Percentiles rank a stretch among this genome's conserved stretches.
phyloP scores from a whole-genome alignment of 37 sponge, comb jelly and placozoan species.

The Corticium candelabrum region DNA sequence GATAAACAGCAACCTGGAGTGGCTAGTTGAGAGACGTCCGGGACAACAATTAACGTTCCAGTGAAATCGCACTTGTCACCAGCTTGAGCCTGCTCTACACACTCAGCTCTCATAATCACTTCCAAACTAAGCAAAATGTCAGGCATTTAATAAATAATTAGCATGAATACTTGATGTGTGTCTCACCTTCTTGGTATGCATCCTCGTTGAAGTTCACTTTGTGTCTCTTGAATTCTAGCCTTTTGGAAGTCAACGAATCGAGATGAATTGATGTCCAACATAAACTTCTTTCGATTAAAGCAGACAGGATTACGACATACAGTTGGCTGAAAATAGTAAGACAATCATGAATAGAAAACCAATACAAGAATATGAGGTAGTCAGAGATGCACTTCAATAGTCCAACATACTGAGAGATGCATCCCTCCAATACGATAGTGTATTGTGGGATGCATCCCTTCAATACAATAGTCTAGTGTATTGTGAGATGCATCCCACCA shows the following conservation, averaged over 20 bases:
- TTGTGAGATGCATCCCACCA: too few relatives aligned
- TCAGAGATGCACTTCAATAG: too few relatives aligned
- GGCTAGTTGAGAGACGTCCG: constrained; percentile 79
- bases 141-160: background rate
- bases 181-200: constrained; percentile 79
- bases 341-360: too few relatives aligned
- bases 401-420: too few relatives aligned
- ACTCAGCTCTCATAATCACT: constrained; percentile 82
- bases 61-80: constrained; percentile 98
- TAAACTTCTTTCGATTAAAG: constrained; percentile 73
- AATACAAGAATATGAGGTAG: too few relatives aligned
- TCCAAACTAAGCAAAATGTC: constrained; percentile 54
- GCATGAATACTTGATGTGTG: background rate
- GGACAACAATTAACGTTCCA: constrained; percentile 95
- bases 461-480: too few relatives aligned
- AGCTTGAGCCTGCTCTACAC: constrained; percentile 87
- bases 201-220: constrained; percentile 90
- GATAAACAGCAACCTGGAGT: too few relatives aligned
- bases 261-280: constrained; percentile 69
- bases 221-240: constrained; percentile 96
- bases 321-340: constrained; percentile 68
- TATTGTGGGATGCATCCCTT: too few relatives aligned
- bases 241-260: constrained; percentile 99
- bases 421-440: too few relatives aligned
- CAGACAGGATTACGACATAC: constrained; percentile 88